Conservation (phyloP, 2,888 invertebrate genomes). For the Platyscelio sp. region DNA sequence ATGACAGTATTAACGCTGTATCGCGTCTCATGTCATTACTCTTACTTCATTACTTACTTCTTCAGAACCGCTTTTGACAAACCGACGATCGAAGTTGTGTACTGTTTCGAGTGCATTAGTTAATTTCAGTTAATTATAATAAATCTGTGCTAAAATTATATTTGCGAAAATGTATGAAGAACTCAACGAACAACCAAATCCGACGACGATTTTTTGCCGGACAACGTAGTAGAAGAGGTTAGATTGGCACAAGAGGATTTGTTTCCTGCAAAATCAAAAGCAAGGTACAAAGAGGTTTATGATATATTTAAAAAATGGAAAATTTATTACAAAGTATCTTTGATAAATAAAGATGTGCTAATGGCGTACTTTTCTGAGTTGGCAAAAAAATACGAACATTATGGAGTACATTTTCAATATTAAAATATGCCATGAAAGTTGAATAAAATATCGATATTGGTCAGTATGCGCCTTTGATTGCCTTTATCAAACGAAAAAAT, state of each 20-base stretch:
- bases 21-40: too few relatives aligned
- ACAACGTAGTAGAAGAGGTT: too few relatives aligned
- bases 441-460: neutral
- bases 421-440: neutral
- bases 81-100: too few relatives aligned
- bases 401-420: neutral
- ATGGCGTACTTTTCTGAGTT: constrained; percentile 3
- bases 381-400: neutral
- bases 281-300: neutral
- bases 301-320: neutral
- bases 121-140: too few relatives aligned
- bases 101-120: too few relatives aligned
- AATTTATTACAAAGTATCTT: neutral
- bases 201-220: too few relatives aligned
- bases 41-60: too few relatives aligned
- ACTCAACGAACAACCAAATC: too few relatives aligned
- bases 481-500: constrained; percentile 28
- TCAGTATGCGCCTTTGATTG: neutral
- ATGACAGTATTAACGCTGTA: too few relatives aligned
- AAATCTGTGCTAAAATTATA: too few relatives aligned
- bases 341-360: neutral
- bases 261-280: neutral
- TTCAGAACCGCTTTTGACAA: too few relatives aligned
- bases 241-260: neutral
- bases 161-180: too few relatives aligned